Percentiles rank a stretch among this genome's conserved stretches.
Evolutionary conservation across 2,888 invertebrate genomes (phyloP).

Genomic region (Drosophila vallismaia): DNA sequence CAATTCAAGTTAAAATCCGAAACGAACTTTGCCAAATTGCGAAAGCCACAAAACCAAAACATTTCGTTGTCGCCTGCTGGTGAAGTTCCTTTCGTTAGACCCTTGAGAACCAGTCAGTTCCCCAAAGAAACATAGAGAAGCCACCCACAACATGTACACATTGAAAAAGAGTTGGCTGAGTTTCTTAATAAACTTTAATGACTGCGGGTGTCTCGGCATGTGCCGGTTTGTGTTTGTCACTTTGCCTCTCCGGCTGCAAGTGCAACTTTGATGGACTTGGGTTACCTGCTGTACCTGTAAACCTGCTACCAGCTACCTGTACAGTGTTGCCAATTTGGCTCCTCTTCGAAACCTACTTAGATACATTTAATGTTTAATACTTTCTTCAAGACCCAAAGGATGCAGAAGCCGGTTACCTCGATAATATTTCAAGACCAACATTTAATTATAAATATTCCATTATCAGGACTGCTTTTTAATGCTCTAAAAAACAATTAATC

Average conservation of each 20-base stretch:
- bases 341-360: conserved; percentile 9
- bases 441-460: background rate
- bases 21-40: conserved; percentile 54
- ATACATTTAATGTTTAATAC: background rate
- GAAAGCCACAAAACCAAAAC: conserved; percentile 53
- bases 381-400: background rate
- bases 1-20: conserved; percentile 52
- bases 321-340: conserved; percentile 21
- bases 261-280: conserved; percentile 71
- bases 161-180: conserved; percentile 50
- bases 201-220: conserved; percentile 63
- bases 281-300: conserved; percentile 45
- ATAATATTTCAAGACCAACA: background rate
- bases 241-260: conserved; percentile 36
- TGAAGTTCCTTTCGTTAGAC: conserved; percentile 29
- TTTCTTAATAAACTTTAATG: conserved; percentile 78
- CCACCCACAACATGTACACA: conserved; percentile 8
- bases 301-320: background rate
- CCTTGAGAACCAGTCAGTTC: conserved; percentile 7
- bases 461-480: no score
- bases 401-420: background rate
- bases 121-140: conserved; percentile 14
- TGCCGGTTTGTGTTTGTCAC: conserved; percentile 40
- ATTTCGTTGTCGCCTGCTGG: conserved; percentile 48
- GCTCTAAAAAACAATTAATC: no score